Conservation (phyloP, 92 coral and sea anemone species). For the Diadumene lineata region DNA sequence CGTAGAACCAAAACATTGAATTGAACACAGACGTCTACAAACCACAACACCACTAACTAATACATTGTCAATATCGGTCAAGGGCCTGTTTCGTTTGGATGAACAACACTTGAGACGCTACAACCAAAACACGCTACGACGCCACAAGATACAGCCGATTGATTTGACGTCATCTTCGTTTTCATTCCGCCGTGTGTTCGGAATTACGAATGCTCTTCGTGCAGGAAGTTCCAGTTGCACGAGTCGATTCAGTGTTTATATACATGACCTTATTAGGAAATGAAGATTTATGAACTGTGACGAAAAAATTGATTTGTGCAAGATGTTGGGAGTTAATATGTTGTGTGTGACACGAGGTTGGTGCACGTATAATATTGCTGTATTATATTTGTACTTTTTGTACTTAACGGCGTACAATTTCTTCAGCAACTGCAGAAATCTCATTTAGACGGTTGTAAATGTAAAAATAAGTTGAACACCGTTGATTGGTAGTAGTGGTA, state of each 20-base stretch:
- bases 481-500: too few relatives aligned
- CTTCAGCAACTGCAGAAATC: too few relatives aligned
- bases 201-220: slow-evolving; percentile 1
- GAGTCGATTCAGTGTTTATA: background rate
- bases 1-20: too few relatives aligned
- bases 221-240: slow-evolving; percentile 1
- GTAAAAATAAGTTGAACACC: too few relatives aligned
- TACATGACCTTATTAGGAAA: background rate
- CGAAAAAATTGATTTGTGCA: too few relatives aligned
- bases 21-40: background rate
- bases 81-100: background rate
- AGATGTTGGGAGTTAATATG: too few relatives aligned
- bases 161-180: slow-evolving; percentile 30
- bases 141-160: background rate
- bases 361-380: too few relatives aligned
- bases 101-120: background rate
- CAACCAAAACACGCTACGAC: background rate
- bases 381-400: too few relatives aligned
- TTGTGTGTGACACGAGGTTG: too few relatives aligned
- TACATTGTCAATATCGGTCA: background rate
- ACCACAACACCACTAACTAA: background rate
- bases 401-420: too few relatives aligned
- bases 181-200: slow-evolving; percentile 18
- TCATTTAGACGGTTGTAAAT: too few relatives aligned
- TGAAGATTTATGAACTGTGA: too few relatives aligned